A percentile compares a stretch with the other conserved stretches of the same genome.
Conservation (phyloP, 2,888 invertebrate genomes). For the Parasteatoda lunata region DNA sequence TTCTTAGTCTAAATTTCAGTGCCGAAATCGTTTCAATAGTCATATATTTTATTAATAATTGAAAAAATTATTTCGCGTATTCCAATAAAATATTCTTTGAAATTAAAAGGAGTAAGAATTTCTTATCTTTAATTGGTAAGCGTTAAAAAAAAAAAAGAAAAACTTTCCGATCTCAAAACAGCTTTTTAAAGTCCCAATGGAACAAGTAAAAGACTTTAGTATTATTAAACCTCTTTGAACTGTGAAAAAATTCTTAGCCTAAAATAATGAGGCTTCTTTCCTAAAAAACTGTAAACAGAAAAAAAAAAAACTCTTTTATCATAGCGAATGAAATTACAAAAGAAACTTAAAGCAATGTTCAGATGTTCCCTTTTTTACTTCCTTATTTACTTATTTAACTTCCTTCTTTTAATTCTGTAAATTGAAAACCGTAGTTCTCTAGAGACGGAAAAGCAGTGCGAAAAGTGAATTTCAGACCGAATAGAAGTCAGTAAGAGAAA, state of each 20-base stretch:
- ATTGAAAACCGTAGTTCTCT: conserved; percentile 45
- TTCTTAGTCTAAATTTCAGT: too few species aligned
- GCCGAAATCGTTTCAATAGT: too few species aligned
- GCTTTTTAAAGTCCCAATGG: conserved; percentile 1
- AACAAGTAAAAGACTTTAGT: conserved; percentile 35
- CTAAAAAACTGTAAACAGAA: conserved; percentile 37
- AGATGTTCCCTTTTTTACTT: conserved; percentile 20
- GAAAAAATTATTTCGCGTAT: too few species aligned
- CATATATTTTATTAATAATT: too few species aligned
- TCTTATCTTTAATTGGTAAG: too few species aligned
- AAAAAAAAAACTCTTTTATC: conserved; percentile 34
- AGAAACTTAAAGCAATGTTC: conserved; percentile 19
- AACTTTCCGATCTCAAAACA: too few species aligned
- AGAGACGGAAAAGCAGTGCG: conserved; percentile 19
- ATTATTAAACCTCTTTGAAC: conserved; percentile 22
- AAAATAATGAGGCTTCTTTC: conserved; percentile 41
- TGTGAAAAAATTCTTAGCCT: conserved; percentile 40
- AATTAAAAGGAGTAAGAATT: too few species aligned
- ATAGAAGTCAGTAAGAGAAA: conserved; percentile 52
- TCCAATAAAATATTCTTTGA: too few species aligned
- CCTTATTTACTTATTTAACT: conserved; percentile 56
- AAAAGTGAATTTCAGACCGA: conserved; percentile 31
- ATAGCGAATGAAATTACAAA: conserved; percentile 56
- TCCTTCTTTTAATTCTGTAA: conserved; percentile 56
- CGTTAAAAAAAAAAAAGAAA: too few species aligned